Percentiles rank a stretch among this genome's conserved stretches.
phyloP scores from a whole-genome alignment of 2,113 vertebrate species.

The Pelecanoides urinatrix region DNA sequence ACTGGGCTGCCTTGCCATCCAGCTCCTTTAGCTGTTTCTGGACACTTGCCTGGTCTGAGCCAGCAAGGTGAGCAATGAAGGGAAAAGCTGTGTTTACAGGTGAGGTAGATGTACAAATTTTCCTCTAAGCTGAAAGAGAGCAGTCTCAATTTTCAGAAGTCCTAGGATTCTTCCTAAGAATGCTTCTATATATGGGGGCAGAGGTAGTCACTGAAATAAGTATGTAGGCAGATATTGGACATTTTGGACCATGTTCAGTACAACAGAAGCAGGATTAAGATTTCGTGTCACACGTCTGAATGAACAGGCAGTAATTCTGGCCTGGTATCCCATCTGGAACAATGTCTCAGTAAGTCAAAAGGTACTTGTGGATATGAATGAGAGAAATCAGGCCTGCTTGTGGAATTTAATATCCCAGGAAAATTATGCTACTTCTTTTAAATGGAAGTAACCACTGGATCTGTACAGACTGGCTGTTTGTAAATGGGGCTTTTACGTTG shows the following conservation, averaged over 20 bases:
- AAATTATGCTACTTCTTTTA: not conserved
- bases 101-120: not conserved
- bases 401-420: not conserved
- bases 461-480: not conserved
- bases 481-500: not conserved
- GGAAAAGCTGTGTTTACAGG: not conserved
- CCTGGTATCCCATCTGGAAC: not conserved
- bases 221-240: not conserved
- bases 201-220: not conserved
- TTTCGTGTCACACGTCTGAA: not conserved
- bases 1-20: not conserved
- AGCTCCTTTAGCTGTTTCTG: not conserved
- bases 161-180: not conserved
- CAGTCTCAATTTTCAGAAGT: not conserved
- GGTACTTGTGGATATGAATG: not conserved
- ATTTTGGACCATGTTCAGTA: not conserved
- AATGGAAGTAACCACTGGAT: not conserved
- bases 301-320: not conserved
- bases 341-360: not conserved
- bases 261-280: not conserved
- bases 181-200: not conserved
- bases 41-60: not conserved
- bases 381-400: not conserved
- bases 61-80: not conserved
- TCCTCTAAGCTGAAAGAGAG: accelerated